Evolutionary conservation across 2,797 vertebrate species (phyloP).

Genomic region (Gila robusta): DNA sequence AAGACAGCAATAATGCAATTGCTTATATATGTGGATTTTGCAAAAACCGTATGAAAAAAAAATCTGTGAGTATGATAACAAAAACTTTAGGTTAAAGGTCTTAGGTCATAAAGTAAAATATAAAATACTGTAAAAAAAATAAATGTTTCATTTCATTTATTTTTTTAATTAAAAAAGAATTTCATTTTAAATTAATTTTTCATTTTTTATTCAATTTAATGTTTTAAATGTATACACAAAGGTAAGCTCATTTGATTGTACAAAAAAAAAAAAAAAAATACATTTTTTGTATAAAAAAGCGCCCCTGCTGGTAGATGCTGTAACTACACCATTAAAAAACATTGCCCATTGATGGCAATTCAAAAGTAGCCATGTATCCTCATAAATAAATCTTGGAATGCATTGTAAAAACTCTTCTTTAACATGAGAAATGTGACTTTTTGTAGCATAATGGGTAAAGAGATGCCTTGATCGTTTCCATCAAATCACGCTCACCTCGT

Average conservation of each 20-base stretch:
- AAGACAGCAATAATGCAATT: neutral
- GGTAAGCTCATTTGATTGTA: neutral
- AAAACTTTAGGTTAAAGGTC: no score
- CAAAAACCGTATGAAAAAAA: no score
- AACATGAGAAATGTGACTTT: neutral
- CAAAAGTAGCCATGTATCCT: neutral
- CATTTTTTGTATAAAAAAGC: neutral
- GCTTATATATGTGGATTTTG: neutral
- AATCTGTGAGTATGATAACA: no score
- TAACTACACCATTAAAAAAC: neutral
- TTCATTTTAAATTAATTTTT: neutral
- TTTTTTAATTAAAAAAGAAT: neutral
- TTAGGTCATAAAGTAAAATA: no score
- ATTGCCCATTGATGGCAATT: neutral
- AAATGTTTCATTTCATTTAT: neutral
- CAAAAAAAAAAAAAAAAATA: no score
- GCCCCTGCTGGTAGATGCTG: neutral
- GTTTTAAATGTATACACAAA: neutral
- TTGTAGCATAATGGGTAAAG: neutral
- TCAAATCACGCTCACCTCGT: constrained; percentile 81
- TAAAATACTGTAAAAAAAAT: no score
- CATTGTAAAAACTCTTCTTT: neutral
- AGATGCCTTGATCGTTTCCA: neutral
- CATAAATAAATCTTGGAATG: neutral
- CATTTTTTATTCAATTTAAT: neutral